Evolutionary conservation across 2,888 invertebrate genomes (phyloP), one percentile per base, ranked within the genome.

Genomic region (Cheilosia vernalis): DNA sequence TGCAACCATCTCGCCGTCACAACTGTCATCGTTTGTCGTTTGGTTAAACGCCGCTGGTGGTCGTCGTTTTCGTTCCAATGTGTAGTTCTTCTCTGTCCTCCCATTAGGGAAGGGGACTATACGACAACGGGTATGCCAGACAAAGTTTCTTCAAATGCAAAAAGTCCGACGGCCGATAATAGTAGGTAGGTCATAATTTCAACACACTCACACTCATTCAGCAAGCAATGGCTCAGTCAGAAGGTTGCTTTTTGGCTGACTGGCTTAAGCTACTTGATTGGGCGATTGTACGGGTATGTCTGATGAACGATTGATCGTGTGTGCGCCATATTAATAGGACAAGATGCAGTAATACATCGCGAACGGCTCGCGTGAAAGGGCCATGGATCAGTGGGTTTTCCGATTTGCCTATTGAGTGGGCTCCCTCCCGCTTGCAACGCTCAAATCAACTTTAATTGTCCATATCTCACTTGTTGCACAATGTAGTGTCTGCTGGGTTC

Each of bases 11-110:
- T 7, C 55, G 55, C 55, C 44, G 77, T 70, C 80, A 74, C 67
- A 80, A 74, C 69, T 84, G 84, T 84, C 84, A 80, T 84, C 80
- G 72, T 73, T 67, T 79, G 79, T 81, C 81, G 76, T 81, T 81
- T 49, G 77, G 67, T 70, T 81, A 63, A 78, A 67, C 83, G 64
- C 84, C 61, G 73, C 80, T 74, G 84, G 84, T 84, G 80, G 80
- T 77, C 81, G 72, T 70, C 17, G 42, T 19, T 17, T 2, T 70
- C 58, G 49, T 69, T 64, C 37, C 76, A 64, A 40, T 47, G 60
- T 78, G 49, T 51, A 27, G 49, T 64, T 58, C 30, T 33, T 37
- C 44, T 37, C 30, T n/a, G 47, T 49, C 67, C 60, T 76, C 69
- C 81, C 76, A 63, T 47, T 6, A 60, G 17, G 17, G 5, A 5